A percentile compares a stretch with the other conserved stretches of the same genome.
These are phyloP conservation scores for Thunnus thynnus DNA, from an alignment of 2,113 vertebrate species.

Conservation along the genomic window DNA sequence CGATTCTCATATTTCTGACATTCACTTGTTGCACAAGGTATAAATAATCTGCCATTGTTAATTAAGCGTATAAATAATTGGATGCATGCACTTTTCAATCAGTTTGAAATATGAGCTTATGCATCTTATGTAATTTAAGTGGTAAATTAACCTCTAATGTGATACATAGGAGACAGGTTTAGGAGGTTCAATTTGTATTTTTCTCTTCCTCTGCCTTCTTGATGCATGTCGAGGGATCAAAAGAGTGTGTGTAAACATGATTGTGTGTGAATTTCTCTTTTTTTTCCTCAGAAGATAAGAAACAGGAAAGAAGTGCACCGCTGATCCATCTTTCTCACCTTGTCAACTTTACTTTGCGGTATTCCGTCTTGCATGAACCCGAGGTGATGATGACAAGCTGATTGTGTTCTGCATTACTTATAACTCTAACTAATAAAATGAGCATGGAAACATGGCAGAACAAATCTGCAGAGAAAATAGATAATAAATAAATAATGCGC, in stretches of 20 bases:
- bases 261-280: neutral
- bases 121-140: conserved; percentile 10
- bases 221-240: neutral
- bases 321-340: conserved; percentile 43
- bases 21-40: neutral
- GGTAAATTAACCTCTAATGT: conserved; percentile 10
- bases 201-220: neutral
- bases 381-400: neutral
- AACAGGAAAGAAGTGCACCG: neutral
- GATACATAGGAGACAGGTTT: neutral
- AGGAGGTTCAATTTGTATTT: neutral
- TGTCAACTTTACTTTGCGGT: conserved; percentile 25
- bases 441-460: conserved; percentile 5
- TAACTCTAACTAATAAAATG: conserved; percentile 23
- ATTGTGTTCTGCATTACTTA: conserved; percentile 49
- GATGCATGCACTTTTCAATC: neutral
- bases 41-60: neutral
- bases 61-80: neutral
- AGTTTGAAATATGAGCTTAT: conserved; percentile 1
- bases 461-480: conserved; percentile 27
- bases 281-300: conserved; percentile 6
- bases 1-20: neutral
- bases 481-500: conserved; percentile 28
- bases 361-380: conserved; percentile 18
- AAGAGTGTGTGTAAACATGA: neutral